phyloP scores from a whole-genome alignment of 2,888 invertebrate species.

The Monochamus alternatus region DNA sequence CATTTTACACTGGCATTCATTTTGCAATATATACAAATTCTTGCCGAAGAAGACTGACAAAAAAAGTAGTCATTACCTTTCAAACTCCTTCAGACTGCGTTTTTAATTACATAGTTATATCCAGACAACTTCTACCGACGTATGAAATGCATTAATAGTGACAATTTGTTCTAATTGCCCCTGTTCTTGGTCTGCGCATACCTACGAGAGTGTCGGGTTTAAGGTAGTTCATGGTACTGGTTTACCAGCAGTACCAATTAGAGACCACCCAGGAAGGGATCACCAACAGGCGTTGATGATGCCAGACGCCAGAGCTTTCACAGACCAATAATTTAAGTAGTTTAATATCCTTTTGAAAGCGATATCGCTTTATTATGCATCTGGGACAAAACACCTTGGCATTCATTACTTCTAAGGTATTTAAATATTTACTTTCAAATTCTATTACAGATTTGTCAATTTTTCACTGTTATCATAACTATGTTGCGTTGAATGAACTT shows the following conservation, averaged over 20 bases:
- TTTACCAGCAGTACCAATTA: constrained; percentile 59
- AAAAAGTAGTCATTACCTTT: constrained; percentile 13
- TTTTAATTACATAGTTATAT: constrained; percentile 47
- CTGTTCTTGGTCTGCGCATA: constrained; percentile 40
- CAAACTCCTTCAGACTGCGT: constrained; percentile 50
- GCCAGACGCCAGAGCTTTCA: constrained; percentile 18
- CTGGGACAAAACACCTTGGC: no score
- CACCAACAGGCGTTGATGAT: constrained; percentile 47
- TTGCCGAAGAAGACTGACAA: neutral
- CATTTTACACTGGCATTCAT: no score
- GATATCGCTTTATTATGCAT: neutral
- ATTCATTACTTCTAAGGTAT: no score
- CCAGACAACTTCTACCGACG: constrained; percentile 28
- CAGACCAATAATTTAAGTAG: constrained; percentile 29
- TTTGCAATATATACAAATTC: neutral
- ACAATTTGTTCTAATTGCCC: constrained; percentile 56
- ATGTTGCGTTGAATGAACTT: no score
- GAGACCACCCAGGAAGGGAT: constrained; percentile 58
- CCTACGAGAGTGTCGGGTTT: constrained; percentile 44
- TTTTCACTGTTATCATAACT: no score
- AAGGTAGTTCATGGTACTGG: constrained; percentile 50
- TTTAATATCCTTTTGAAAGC: constrained; percentile 25
- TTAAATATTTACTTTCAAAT: no score
- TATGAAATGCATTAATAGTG: constrained; percentile 49
- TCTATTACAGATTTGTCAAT: no score